Conservation (phyloP, 2,113 vertebrate genomes). For the Fukomys damarensis region DNA sequence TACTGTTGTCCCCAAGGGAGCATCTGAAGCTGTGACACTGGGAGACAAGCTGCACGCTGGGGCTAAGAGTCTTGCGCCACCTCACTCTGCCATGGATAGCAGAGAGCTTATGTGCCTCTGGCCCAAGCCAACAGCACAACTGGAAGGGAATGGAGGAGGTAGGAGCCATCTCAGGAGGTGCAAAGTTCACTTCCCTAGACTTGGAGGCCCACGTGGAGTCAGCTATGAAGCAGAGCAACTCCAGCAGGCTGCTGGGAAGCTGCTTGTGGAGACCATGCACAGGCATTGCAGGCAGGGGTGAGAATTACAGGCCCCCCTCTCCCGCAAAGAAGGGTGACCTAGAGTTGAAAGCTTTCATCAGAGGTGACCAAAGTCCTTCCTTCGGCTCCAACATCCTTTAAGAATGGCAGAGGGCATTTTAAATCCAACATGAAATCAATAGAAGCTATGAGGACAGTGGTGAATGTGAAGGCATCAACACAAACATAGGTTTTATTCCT, state of each 20-base stretch:
- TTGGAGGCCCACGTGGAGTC: not conserved
- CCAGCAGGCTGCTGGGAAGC: not conserved
- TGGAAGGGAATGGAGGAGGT: not conserved
- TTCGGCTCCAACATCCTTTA: not conserved
- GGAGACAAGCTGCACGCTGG: not conserved
- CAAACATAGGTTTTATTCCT: not conserved
- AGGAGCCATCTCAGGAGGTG: not conserved
- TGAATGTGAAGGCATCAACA: not conserved
- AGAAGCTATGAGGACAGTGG: not conserved
- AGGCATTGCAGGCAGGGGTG: not conserved
- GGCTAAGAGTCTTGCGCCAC: no score
- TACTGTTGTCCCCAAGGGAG: no score
- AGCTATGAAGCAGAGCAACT: not conserved
- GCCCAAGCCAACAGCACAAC: not conserved
- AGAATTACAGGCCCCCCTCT: not conserved
- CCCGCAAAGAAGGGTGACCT: not conserved
- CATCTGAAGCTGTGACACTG: not conserved
- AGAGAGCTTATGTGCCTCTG: no score
- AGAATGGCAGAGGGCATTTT: not conserved
- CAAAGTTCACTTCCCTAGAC: not conserved
- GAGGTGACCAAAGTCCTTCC: not conserved
- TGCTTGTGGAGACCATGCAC: not conserved
- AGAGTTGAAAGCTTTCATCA: not conserved
- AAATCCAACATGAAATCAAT: not conserved
- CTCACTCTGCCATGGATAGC: accelerated